phyloP scores from a whole-genome alignment of 2,797 vertebrate genomes.

The Netta rufina region DNA sequence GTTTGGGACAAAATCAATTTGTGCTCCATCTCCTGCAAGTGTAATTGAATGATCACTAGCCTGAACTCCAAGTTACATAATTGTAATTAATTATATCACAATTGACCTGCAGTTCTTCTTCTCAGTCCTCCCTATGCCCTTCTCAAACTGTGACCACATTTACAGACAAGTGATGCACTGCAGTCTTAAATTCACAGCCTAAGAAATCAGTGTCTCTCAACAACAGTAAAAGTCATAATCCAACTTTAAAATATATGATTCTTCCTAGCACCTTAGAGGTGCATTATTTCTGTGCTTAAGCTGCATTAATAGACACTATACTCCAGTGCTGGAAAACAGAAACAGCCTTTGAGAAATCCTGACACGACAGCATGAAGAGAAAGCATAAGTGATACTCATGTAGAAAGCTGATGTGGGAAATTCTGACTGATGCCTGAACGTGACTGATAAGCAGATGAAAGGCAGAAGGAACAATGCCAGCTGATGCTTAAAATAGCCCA shows the following conservation, averaged over 20 bases:
- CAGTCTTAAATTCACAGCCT: background rate
- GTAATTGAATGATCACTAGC: conserved; percentile 64
- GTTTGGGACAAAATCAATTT: conserved; percentile 65
- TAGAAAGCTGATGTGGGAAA: conserved; percentile 50
- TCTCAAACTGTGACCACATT: background rate
- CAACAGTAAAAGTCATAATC: background rate
- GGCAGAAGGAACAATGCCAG: conserved; percentile 57
- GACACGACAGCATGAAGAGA: background rate
- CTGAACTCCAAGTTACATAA: conserved; percentile 57
- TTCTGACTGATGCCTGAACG: conserved; percentile 63
- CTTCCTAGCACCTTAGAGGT: background rate
- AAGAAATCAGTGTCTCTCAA: background rate
- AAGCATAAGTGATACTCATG: background rate
- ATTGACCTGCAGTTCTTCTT: conserved; percentile 46
- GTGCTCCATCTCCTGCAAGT: conserved; percentile 32
- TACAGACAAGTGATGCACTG: background rate
- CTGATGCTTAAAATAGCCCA: conserved; percentile 57
- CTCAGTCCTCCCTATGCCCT: conserved; percentile 50
- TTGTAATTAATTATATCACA: conserved; percentile 73
- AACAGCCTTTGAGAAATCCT: conserved; percentile 18
- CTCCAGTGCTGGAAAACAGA: background rate
- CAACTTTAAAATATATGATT: background rate
- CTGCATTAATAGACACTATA: background rate
- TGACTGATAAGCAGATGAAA: conserved; percentile 66
- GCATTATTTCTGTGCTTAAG: background rate